Conservation (phyloP, 2,113 vertebrate genomes). For the Albula glossodonta region DNA sequence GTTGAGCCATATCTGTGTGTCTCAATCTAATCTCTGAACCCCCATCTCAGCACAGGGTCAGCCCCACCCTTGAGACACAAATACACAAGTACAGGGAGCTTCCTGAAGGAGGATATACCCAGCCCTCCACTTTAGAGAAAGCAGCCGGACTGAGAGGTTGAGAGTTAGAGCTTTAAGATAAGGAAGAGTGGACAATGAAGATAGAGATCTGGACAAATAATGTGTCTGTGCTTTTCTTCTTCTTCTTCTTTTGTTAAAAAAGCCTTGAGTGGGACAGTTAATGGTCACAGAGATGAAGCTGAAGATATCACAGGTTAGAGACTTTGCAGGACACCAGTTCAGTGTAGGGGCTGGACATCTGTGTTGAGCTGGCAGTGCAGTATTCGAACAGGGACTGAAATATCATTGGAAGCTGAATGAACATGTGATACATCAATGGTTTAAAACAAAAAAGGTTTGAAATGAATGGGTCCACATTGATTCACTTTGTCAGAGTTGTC, state of each 20-base stretch:
- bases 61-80: neutral
- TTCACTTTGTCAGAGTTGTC: neutral
- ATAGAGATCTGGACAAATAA: neutral
- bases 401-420: neutral
- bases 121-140: neutral
- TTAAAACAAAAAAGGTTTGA: neutral
- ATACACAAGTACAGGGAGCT: neutral
- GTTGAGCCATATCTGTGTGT: neutral
- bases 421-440: neutral
- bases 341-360: neutral
- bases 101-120: neutral
- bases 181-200: neutral
- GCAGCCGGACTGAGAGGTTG: neutral
- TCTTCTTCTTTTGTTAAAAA: neutral
- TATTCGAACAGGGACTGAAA: neutral
- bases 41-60: neutral
- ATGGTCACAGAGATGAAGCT: neutral
- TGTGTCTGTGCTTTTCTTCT: neutral
- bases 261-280: neutral
- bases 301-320: neutral
- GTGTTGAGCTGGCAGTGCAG: neutral
- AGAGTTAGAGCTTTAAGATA: neutral
- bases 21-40: neutral
- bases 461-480: neutral
- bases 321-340: neutral